Conservation (phyloP, 2,113 vertebrate species). For the Anolis carolinensis region DNA sequence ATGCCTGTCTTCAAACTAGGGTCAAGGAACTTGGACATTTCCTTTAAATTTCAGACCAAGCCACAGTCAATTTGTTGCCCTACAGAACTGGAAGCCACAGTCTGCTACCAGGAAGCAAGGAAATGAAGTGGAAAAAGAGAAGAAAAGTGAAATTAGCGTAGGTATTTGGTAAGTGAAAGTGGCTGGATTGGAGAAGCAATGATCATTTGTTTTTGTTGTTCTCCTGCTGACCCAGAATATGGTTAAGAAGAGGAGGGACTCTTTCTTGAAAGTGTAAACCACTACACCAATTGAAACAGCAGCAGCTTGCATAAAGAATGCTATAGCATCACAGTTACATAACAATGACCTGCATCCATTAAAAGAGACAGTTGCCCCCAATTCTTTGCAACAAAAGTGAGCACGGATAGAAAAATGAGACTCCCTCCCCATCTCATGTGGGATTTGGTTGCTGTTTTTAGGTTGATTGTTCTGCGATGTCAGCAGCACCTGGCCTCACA, state of each 20-base stretch:
- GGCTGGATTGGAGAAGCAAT: neutral
- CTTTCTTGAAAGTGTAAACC: neutral
- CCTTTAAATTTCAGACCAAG: no score
- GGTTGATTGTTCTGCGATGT: neutral
- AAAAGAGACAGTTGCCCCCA: neutral
- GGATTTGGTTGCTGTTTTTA: constrained; percentile 9
- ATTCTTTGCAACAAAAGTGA: neutral
- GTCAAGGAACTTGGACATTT: no score
- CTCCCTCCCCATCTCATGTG: neutral
- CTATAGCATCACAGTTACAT: neutral
- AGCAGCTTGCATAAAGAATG: neutral
- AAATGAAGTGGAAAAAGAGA: neutral
- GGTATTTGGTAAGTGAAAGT: neutral
- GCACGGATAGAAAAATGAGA: neutral
- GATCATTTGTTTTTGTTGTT: neutral
- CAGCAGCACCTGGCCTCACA: constrained; percentile 22
- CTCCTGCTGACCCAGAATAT: neutral
- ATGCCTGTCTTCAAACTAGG: no score
- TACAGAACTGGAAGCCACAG: no score
- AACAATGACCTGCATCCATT: neutral
- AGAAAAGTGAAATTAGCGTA: neutral
- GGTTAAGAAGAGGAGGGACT: neutral
- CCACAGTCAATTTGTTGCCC: no score
- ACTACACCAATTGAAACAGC: neutral
- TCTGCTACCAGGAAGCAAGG: no score